phyloP scores from a whole-genome alignment of 2,113 vertebrate species.

The Solenodon paradoxus region DNA sequence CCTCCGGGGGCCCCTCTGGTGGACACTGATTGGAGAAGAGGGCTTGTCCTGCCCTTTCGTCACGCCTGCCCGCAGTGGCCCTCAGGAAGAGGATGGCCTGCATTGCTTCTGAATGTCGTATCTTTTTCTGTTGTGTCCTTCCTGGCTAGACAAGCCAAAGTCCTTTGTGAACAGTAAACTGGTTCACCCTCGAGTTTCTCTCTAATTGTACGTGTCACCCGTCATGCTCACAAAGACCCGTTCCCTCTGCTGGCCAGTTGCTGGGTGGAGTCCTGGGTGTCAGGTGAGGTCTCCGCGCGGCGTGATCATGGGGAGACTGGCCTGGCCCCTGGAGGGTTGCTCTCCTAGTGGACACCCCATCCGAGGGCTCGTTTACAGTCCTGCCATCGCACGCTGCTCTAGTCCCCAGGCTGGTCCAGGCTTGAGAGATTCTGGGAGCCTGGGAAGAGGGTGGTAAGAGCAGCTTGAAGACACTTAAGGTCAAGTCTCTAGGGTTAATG shows the following conservation, averaged over 20 bases:
- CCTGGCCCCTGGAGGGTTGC: too few species aligned
- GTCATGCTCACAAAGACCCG: too few species aligned
- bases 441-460: too few species aligned
- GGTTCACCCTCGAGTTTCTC: not conserved
- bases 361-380: not conserved
- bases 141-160: not conserved
- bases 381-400: not conserved
- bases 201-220: not conserved
- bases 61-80: fast-evolving
- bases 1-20: not conserved
- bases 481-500: not conserved
- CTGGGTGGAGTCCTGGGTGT: fast-evolving
- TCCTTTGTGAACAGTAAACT: not conserved
- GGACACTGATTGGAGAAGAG: not conserved
- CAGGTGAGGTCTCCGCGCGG: not conserved
- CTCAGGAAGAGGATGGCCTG: not conserved
- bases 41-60: fast-evolving
- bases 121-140: not conserved
- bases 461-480: too few species aligned
- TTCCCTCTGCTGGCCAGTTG: too few species aligned
- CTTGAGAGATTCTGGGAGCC: too few species aligned
- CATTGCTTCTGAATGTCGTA: not conserved
- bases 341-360: too few species aligned
- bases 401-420: not conserved
- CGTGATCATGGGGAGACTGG: fast-evolving